phyloP scores from a whole-genome alignment of 2,888 invertebrate species.

The Drosophila infuscata region DNA sequence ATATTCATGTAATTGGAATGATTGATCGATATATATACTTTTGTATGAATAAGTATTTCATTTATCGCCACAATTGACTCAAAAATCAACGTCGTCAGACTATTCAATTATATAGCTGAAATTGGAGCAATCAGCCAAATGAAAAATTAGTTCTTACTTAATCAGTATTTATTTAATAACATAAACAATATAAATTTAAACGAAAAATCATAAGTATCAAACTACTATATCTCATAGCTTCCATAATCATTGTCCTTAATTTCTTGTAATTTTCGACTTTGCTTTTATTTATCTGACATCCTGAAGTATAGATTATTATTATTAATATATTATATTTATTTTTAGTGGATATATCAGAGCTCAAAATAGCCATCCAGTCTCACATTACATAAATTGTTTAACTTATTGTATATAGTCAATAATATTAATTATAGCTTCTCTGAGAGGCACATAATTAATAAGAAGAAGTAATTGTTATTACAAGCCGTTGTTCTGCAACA shows the following conservation, averaged over 20 bases:
- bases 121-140: neutral
- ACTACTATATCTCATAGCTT: neutral
- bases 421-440: too few relatives aligned
- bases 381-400: fast-evolving
- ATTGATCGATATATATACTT: too few relatives aligned
- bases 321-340: neutral
- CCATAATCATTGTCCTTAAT: neutral
- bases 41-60: neutral
- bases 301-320: too few relatives aligned
- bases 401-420: neutral
- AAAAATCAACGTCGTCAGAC: neutral
- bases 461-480: neutral
- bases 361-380: neutral
- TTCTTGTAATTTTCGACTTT: neutral
- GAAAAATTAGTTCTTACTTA: neutral
- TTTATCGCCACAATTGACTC: too few relatives aligned
- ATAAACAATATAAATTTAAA: neutral
- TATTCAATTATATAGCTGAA: neutral
- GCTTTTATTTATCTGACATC: too few relatives aligned
- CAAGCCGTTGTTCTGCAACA: neutral
- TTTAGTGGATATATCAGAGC: neutral
- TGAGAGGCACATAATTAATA: neutral
- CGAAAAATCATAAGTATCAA: neutral
- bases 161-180: too few relatives aligned
- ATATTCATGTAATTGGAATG: too few relatives aligned